phyloP scores from a whole-genome alignment of 2,797 vertebrate species.

The Cyclura pinguis region DNA sequence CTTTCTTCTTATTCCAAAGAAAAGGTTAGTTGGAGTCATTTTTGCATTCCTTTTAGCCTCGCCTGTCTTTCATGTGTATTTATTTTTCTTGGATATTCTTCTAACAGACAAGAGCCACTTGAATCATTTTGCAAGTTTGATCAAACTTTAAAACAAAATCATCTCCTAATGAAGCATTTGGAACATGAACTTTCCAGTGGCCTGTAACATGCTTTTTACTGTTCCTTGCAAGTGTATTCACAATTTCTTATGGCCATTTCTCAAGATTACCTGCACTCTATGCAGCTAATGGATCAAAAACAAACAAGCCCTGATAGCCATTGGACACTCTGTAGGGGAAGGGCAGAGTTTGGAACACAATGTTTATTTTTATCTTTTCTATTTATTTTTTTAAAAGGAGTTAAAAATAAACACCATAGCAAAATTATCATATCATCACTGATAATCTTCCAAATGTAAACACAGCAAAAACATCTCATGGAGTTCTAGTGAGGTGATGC shows the following conservation, averaged over 20 bases:
- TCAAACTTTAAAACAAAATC: slow-evolving; percentile 29
- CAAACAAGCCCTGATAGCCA: not conserved
- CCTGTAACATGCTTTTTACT: slow-evolving; percentile 19
- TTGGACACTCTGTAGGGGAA: not conserved
- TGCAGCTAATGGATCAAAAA: not conserved
- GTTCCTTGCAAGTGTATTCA: slow-evolving; percentile 22
- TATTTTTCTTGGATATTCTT: slow-evolving; percentile 42
- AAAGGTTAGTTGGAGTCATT: not conserved
- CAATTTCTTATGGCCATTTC: slow-evolving; percentile 16
- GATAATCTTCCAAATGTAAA: slow-evolving; percentile 42
- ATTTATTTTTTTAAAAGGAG: not conserved
- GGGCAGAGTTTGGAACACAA: not conserved
- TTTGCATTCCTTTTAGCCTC: not conserved
- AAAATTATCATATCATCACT: slow-evolving; percentile 33
- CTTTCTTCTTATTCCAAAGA: slow-evolving; percentile 49
- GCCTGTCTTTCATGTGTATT: slow-evolving; percentile 25
- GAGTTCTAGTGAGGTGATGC: slow-evolving; percentile 47
- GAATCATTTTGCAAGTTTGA: slow-evolving; percentile 22
- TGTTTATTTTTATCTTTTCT: not conserved
- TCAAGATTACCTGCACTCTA: not conserved
- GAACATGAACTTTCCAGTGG: slow-evolving; percentile 51
- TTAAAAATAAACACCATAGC: slow-evolving; percentile 41
- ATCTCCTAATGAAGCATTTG: not conserved
- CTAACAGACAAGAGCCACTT: slow-evolving; percentile 2
- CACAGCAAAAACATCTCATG: slow-evolving; percentile 25